These are phyloP conservation scores for Pogonocichla stellata DNA, from an alignment of 2,113 vertebrate genomes.

Conservation along the genomic window DNA sequence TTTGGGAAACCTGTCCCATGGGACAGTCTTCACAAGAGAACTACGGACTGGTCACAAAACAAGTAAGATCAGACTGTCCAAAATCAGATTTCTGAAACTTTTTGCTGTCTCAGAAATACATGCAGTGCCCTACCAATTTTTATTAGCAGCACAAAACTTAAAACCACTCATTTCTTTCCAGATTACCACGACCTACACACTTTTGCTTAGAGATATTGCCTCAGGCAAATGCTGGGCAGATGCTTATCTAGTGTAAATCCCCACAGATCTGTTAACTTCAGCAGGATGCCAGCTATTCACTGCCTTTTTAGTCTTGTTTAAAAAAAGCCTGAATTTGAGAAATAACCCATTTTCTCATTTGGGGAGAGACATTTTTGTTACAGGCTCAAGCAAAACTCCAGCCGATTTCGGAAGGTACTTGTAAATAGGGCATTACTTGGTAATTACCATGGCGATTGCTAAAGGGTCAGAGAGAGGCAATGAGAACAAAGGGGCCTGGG, in stretches of 20 bases:
- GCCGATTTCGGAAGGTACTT: neutral
- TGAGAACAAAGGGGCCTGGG: neutral
- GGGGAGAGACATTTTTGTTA: neutral
- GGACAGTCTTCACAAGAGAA: neutral
- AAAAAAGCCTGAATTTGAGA: neutral
- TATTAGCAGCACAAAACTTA: neutral
- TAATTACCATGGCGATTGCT: conserved; percentile 30
- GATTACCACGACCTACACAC: neutral
- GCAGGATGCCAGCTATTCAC: neutral
- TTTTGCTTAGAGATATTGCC: neutral
- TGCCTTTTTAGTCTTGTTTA: neutral
- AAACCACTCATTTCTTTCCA: neutral
- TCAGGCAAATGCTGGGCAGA: neutral
- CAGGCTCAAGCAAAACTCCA: neutral
- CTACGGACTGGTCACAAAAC: rapidly evolving
- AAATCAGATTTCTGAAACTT: neutral
- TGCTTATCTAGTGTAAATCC: neutral
- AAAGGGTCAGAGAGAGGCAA: neutral
- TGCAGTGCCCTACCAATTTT: neutral
- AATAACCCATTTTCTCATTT: neutral
- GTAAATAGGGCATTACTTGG: conserved; percentile 4
- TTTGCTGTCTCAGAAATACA: neutral
- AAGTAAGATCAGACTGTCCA: neutral
- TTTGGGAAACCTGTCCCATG: neutral
- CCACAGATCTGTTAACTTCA: neutral